Evolutionary conservation across 2,888 invertebrate species (phyloP).

Genomic region (Amorpha juglandis): DNA sequence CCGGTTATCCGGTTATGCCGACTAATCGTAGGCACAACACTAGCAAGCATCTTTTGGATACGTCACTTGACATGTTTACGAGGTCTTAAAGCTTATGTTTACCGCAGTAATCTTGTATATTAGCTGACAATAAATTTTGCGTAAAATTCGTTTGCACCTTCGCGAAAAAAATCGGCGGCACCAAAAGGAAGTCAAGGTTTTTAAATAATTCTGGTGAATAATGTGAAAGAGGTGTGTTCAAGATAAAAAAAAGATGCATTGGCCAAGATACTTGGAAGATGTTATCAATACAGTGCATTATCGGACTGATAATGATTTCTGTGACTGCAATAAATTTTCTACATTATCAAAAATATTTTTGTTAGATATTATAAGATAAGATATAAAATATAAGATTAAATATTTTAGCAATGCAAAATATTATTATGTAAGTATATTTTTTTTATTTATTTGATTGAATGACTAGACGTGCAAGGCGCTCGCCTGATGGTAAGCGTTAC

Average conservation of each 20-base stretch:
- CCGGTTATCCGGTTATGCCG: neutral
- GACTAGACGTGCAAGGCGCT: too few species aligned
- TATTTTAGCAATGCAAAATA: too few species aligned
- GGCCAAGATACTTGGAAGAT: neutral
- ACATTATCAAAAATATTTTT: too few species aligned
- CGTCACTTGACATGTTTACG: constrained; percentile 13
- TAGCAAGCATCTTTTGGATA: neutral
- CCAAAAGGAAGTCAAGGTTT: constrained; percentile 9
- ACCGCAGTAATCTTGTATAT: neutral
- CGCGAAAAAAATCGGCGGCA: neutral
- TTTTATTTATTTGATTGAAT: too few species aligned
- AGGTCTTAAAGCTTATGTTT: constrained; percentile 2
- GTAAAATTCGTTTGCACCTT: neutral
- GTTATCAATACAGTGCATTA: neutral
- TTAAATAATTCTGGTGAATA: neutral
- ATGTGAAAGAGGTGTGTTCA: neutral
- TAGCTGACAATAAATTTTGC: constrained; percentile 13
- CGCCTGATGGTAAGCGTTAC: too few species aligned
- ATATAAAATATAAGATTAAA: too few species aligned
- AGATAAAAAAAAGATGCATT: neutral
- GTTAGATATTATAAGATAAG: too few species aligned
- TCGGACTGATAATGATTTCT: neutral
- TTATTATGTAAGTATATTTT: too few species aligned
- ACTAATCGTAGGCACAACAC: neutral
- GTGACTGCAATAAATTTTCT: too few species aligned